Conservation (phyloP, 2,113 vertebrate species). For the Lepus europaeus region DNA sequence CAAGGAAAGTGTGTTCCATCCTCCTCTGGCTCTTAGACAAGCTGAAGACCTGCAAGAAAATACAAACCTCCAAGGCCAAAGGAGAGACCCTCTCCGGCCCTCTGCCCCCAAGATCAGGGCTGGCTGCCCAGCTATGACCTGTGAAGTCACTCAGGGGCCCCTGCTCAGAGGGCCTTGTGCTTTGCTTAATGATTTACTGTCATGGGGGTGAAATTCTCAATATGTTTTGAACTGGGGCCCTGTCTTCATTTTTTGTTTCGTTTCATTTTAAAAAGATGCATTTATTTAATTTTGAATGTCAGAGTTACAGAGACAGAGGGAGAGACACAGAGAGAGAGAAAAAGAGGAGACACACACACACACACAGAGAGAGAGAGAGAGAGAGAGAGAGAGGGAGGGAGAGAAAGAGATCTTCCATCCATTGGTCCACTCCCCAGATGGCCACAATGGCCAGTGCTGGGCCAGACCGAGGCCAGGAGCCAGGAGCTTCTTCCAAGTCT, state of each 20-base stretch:
- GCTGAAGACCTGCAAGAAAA: background rate
- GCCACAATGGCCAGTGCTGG: no score
- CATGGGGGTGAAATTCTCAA: background rate
- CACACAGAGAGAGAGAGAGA: no score
- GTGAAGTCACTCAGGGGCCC: background rate
- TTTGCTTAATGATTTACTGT: background rate
- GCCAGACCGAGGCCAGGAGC: no score
- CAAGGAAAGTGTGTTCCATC: background rate
- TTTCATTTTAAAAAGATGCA: no score
- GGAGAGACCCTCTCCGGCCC: background rate
- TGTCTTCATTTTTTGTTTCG: background rate
- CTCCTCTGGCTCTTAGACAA: background rate
- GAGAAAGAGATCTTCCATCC: no score
- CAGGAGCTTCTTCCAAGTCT: no score
- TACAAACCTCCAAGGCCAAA: background rate
- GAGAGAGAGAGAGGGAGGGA: no score
- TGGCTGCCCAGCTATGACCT: background rate
- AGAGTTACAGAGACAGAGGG: no score
- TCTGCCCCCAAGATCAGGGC: background rate
- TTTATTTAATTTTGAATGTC: no score
- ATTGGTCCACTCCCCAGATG: no score
- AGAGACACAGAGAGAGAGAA: no score
- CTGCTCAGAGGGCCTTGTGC: fast-evolving
- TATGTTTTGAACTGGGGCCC: background rate
- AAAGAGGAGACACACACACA: no score